These are phyloP conservation scores for Diprion similis DNA, from an alignment of 1,140 invertebrate species.

Conservation along the genomic window DNA sequence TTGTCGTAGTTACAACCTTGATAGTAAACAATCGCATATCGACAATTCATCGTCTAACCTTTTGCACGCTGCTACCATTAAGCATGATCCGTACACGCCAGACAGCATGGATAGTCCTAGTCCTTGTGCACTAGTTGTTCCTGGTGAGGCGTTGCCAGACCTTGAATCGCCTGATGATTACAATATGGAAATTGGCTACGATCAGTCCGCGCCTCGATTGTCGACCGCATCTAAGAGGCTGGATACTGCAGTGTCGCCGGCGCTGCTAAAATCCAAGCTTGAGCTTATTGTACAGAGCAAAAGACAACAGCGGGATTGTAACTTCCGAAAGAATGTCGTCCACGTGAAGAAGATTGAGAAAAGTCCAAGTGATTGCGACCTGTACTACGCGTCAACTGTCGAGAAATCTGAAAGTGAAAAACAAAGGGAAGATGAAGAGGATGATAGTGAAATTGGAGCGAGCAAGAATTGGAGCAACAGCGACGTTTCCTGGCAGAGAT, in stretches of 20 bases:
- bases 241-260: slow-evolving; percentile 64
- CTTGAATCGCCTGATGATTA: slow-evolving; percentile 38
- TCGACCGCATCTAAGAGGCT: slow-evolving; percentile 30
- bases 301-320: slow-evolving; percentile 16
- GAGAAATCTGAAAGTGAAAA: slow-evolving; percentile 6
- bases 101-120: slow-evolving; percentile 79
- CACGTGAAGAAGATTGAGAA: slow-evolving; percentile 29
- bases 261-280: slow-evolving; percentile 63
- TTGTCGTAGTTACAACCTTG: slow-evolving; percentile 49
- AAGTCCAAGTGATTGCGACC: slow-evolving; percentile 40
- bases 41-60: slow-evolving; percentile 55
- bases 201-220: slow-evolving; percentile 35
- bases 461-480: slow-evolving; percentile 50
- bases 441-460: slow-evolving; percentile 26
- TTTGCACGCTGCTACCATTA: slow-evolving; percentile 63
- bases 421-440: neutral
- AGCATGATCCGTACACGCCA: slow-evolving; percentile 77
- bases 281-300: slow-evolving; percentile 49
- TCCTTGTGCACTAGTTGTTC: slow-evolving; percentile 63
- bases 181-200: slow-evolving; percentile 34
- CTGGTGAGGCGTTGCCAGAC: slow-evolving; percentile 35
- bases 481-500: slow-evolving; percentile 53
- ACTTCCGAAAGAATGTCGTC: slow-evolving; percentile 15
- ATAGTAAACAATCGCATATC: slow-evolving; percentile 35
- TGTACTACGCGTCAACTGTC: slow-evolving; percentile 37